Base-by-base conservation (phyloP, 2,888 invertebrate species). In the Bhutanitis thaidina region DNA sequence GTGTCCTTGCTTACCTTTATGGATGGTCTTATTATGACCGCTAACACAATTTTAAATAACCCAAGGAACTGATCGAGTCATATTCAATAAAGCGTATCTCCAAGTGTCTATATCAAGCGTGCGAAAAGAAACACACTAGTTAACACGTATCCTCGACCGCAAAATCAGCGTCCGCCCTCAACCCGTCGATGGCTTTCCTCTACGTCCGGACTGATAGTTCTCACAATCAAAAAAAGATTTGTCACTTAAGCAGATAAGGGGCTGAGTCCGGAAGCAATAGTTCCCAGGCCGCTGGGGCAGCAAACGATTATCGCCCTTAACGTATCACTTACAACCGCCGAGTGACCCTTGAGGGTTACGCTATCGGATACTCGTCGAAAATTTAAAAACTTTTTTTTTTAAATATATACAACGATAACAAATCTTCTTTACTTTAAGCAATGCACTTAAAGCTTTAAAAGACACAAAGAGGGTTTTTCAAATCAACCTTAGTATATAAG, bases 211-310 rank as follows among this genome's bases (percentile, higher is more conserved):
- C 59, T 62, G 68, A 64, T 67, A 69, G 77, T 83, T 83, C 85
- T 74, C 82, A 85, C 78, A 86, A 86, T 88, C 86, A 86, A 88
- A 88, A 87, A 86, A 88, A 85, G 86, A 88, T 88, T 88, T 87
- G 87, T 86, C 86, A 81, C 83, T 77, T 76, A 65, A 67, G 67
- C 59, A 60, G 62, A 56, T 61, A 59, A 61, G 69, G 58, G 58
- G 62, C 63, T 58, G 63, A 63, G 58, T 68, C 74, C 81, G 84
- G 85, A 83, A 81, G 79, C 64, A 60, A 67, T 53, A 64, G 76
- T 80, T 84, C 84, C 81, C 84, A 81, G 77, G 69, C 71, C 72
- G 71, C 61, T 70, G 73, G 78, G 65, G 63, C 80, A 69, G 72
- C 76, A 67, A 82, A 77, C 77, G 76, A 83, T 78, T 78, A 80